phyloP scores from a whole-genome alignment of 2,113 vertebrate species.

The Xyrauchen texanus region DNA sequence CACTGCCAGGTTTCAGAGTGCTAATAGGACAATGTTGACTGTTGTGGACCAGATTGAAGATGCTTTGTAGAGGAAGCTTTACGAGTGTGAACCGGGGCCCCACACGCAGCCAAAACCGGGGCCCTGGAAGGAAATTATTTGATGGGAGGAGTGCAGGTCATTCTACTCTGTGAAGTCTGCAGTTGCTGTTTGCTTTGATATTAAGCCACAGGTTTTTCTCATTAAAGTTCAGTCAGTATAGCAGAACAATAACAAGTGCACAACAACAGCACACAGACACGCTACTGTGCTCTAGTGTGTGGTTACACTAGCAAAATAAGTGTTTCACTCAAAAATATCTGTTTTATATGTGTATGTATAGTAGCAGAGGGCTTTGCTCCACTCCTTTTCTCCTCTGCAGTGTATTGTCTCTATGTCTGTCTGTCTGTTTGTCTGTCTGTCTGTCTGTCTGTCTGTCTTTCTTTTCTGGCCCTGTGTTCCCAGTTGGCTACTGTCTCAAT shows the following conservation, averaged over 20 bases:
- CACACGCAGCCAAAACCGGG: not conserved
- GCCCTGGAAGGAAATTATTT: not conserved
- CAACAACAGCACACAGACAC: slow-evolving; percentile 5
- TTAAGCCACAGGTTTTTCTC: slow-evolving; percentile 53
- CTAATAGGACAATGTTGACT: slow-evolving; percentile 47
- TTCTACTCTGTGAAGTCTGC: not conserved
- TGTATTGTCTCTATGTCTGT: slow-evolving; percentile 36
- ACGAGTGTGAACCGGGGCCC: not conserved
- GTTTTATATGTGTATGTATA: slow-evolving; percentile 16
- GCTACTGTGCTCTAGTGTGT: slow-evolving; percentile 14
- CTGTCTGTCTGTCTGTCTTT: slow-evolving; percentile 28
- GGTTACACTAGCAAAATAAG: not conserved
- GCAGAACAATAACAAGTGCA: slow-evolving; percentile 47
- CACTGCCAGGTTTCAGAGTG: slow-evolving; percentile 58
- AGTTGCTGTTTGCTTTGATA: slow-evolving; percentile 52
- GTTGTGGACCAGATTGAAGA: slow-evolving; percentile 25
- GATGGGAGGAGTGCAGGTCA: slow-evolving; percentile 10
- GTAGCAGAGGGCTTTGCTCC: slow-evolving; percentile 43
- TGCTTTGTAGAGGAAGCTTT: slow-evolving; percentile 32
- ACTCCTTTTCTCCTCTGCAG: slow-evolving; percentile 41
- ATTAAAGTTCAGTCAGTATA: slow-evolving; percentile 53
- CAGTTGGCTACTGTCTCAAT: slow-evolving; percentile 30
- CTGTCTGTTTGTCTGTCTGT: slow-evolving; percentile 11
- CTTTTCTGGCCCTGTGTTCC: slow-evolving; percentile 43
- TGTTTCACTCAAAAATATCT: slow-evolving; percentile 21